These are phyloP conservation scores for Phainopepla nitens DNA, from an alignment of 2,113 vertebrate genomes.

Conservation along the genomic window DNA sequence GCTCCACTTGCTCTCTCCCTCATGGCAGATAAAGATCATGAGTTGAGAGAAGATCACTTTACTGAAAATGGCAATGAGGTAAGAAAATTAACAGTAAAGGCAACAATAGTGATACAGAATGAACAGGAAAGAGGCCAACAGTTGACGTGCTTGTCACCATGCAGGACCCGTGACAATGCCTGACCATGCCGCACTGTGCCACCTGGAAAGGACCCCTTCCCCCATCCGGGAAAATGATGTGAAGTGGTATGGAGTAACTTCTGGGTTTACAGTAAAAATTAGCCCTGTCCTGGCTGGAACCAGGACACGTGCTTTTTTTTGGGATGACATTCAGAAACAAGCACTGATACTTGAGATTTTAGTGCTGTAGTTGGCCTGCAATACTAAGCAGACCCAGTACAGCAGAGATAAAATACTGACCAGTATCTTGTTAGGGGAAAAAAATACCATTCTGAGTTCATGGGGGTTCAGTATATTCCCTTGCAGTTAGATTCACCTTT, in stretches of 20 bases:
- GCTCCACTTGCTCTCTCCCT: neutral
- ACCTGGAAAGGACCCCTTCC: neutral
- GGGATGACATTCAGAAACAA: neutral
- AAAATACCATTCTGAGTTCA: neutral
- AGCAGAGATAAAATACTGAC: neutral
- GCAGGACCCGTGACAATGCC: neutral
- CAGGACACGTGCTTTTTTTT: neutral
- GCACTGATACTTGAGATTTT: neutral
- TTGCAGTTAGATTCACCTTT: neutral
- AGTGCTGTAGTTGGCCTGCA: neutral
- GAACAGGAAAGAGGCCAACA: neutral
- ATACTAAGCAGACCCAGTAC: neutral
- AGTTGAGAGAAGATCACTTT: neutral
- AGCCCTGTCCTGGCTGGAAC: neutral
- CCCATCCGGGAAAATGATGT: neutral
- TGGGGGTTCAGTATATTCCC: neutral
- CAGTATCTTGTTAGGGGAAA: neutral
- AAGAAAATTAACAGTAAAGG: neutral
- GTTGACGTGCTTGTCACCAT: neutral
- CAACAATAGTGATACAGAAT: neutral
- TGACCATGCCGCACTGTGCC: neutral
- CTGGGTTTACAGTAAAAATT: neutral
- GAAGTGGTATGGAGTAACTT: neutral
- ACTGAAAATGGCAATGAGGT: neutral
- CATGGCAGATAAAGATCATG: neutral